Conservation (phyloP, 2,888 invertebrate species). For the Mesorhabditis belari region DNA sequence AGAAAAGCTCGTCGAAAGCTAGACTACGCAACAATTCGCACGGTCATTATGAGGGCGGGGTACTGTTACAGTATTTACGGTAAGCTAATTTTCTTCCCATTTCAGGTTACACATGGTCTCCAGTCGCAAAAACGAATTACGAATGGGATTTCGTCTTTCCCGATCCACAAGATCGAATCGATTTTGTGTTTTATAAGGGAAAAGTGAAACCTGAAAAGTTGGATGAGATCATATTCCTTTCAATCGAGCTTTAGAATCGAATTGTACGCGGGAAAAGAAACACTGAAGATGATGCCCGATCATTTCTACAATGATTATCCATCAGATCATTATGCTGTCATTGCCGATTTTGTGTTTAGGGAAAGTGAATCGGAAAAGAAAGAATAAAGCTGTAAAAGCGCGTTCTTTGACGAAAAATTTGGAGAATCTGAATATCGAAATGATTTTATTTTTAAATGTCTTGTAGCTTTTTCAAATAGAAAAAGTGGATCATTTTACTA, state of each 20-base stretch:
- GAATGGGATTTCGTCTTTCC: conserved; percentile 40
- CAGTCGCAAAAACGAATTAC: conserved; percentile 33
- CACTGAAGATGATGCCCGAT: conserved; percentile 37
- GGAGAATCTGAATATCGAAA: no score
- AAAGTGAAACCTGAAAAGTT: not conserved
- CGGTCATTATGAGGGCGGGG: no score
- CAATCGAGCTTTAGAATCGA: not conserved
- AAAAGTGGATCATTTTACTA: no score
- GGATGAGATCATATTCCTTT: not conserved
- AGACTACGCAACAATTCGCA: no score
- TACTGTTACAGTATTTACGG: no score
- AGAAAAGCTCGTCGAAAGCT: no score
- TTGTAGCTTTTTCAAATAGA: no score
- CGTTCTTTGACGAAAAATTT: no score
- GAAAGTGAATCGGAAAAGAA: no score
- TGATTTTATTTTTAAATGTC: no score
- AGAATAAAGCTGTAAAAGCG: no score
- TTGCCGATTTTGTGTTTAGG: conserved; percentile 44
- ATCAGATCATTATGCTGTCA: conserved; percentile 47
- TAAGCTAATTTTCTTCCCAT: not conserved
- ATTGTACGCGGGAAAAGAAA: conserved; percentile 29
- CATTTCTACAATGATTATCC: conserved; percentile 48
- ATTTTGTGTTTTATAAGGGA: conserved; percentile 41
- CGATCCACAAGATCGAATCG: conserved; percentile 47
- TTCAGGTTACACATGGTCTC: conserved; percentile 44